Evolutionary conservation across 2,113 vertebrate species (phyloP).

Genomic region (Sturnus vulgaris): DNA sequence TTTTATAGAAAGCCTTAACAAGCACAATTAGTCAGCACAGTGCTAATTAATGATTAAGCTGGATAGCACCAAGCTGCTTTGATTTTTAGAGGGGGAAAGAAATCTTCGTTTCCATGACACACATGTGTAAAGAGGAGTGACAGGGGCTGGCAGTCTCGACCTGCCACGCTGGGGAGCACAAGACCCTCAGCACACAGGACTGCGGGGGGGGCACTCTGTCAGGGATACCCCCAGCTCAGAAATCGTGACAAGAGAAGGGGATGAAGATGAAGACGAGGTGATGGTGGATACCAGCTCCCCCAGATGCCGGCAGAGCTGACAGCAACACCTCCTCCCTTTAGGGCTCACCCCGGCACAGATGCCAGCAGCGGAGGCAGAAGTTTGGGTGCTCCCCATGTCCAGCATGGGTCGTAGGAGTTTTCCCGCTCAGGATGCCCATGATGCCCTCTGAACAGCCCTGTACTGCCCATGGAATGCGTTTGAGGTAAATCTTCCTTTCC

Average conservation of each 20-base stretch:
- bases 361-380: neutral
- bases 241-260: neutral
- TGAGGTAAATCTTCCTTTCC: neutral
- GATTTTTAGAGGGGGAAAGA: slow-evolving; percentile 21
- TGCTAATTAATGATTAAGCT: slow-evolving; percentile 57
- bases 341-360: neutral
- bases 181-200: neutral
- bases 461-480: neutral
- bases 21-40: slow-evolving; percentile 34
- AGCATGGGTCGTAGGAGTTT: neutral
- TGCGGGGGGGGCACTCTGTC: neutral
- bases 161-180: neutral
- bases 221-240: neutral
- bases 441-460: neutral
- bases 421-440: rapidly evolving
- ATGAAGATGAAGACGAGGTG: neutral
- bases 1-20: slow-evolving; percentile 39
- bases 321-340: neutral
- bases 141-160: rapidly evolving
- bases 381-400: neutral
- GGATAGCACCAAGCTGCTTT: neutral
- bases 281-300: neutral
- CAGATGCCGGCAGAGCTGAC: rapidly evolving
- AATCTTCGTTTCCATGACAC: neutral
- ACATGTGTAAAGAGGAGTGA: neutral